Evolutionary conservation across 2,888 invertebrate species (phyloP), one percentile per base, ranked within the genome.

Genomic region (Platycnemis pennipes): DNA sequence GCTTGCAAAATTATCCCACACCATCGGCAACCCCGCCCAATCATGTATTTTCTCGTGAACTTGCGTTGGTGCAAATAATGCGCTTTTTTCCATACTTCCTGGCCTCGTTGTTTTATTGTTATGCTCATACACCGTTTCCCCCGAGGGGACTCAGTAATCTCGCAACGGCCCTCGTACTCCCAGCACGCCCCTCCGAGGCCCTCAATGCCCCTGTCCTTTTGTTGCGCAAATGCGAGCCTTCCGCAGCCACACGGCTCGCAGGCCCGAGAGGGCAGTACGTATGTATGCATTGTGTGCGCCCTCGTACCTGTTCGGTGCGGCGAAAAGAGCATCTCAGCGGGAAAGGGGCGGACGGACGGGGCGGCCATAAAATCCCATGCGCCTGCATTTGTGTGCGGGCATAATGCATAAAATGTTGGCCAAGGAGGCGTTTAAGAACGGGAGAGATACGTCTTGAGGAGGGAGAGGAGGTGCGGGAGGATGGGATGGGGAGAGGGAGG

Each of bases 361-460:
- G 63, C 63, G 63, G 26, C 77, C 37, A 37, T 77, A 77, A 77
- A 77, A 37, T 77, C 77, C 77, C 37, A 77, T 37, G 37, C 77
- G 37, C 77, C 37, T 22, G 31, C 2, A 37, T 37, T 87, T n/a
- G 45, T 46, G n/a, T 69, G 63, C 63, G 44, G 44, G 56, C 63
- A 56, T 69, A 91, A 91, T 63, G 91, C 91, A 44, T 91, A 56
- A 87, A 87, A 87, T 87, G 87, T 87, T 87, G 87, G 87, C 87
- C 87, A 87, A 87, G 87, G 46, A 46, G n/a, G 87, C 26, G 56
- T 91, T 56, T 63, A n/a, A 42, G 56, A 91, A 63, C 42, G 91
- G 91, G 63, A 42, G 89, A 37, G 53, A 42, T 56, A 44, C 42
- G 91, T 63, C 77, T 77, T 77, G 13, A 3, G 26, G 26, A 16